phyloP scores from a whole-genome alignment of 2,888 invertebrate genomes.

The Drosophila flavopinicola region DNA sequence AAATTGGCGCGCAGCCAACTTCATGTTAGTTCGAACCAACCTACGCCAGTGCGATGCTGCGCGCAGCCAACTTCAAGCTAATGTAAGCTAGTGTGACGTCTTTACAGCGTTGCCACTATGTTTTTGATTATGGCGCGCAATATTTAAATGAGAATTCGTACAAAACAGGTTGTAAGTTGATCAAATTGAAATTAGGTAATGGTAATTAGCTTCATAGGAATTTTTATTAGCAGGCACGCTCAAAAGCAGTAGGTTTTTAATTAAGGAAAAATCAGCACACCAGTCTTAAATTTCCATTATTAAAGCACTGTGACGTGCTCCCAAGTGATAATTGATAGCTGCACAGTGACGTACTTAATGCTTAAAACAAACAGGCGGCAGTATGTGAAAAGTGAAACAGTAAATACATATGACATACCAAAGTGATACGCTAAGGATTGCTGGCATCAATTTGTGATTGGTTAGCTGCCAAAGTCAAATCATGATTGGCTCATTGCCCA shows the following conservation, averaged over 20 bases:
- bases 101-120: constrained; percentile 34
- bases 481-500: constrained; percentile 15
- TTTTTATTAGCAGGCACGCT: constrained; percentile 12
- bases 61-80: background rate
- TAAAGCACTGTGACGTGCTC: constrained; percentile 22
- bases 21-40: too few species aligned
- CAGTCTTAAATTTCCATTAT: constrained; percentile 41
- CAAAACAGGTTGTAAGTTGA: background rate
- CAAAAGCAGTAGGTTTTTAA: constrained; percentile 31
- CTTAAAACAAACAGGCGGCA: constrained; percentile 15
- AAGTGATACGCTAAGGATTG: constrained; percentile 22
- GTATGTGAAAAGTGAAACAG: constrained; percentile 35
- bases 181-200: background rate
- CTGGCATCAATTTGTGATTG: constrained; percentile 5
- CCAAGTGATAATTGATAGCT: constrained; percentile 45
- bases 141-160: constrained; percentile 14
- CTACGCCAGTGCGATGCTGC: too few species aligned
- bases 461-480: constrained; percentile 1
- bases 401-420: constrained; percentile 22
- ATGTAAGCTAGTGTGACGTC: constrained; percentile 6
- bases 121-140: background rate
- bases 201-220: background rate
- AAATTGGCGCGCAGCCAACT: constrained; percentile 27
- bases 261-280: constrained; percentile 40
- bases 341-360: constrained; percentile 29